These are phyloP conservation scores for Hypselothyrea guttata DNA, from an alignment of 2,888 invertebrate genomes.

Conservation along the genomic window DNA sequence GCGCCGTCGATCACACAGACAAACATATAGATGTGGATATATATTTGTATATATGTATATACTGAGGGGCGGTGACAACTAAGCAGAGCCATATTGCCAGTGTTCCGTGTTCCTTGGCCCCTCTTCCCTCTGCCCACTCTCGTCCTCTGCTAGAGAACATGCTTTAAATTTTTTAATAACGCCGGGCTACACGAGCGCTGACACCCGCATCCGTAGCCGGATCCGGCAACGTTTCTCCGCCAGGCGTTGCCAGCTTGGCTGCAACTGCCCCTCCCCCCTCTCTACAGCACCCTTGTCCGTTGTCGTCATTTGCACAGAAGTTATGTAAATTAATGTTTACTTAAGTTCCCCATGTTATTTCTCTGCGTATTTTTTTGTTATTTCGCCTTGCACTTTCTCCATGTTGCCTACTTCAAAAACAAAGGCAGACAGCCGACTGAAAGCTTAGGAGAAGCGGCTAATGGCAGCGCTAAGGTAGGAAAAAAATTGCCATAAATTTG, in stretches of 20 bases:
- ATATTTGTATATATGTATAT: slow-evolving; percentile 33
- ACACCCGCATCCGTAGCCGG: slow-evolving; percentile 61
- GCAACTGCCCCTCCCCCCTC: slow-evolving; percentile 1
- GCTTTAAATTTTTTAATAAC: slow-evolving; percentile 81
- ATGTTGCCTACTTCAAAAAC: slow-evolving; percentile 77
- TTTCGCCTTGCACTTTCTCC: slow-evolving; percentile 67
- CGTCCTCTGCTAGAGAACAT: slow-evolving; percentile 75
- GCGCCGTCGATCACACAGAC: slow-evolving; percentile 71
- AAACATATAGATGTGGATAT: slow-evolving; percentile 37
- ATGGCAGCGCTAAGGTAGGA: slow-evolving; percentile 63
- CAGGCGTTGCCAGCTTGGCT: slow-evolving; percentile 25
- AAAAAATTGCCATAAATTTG: slow-evolving; percentile 74
- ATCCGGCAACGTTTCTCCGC: slow-evolving; percentile 58
- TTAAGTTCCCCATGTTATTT: slow-evolving; percentile 81
- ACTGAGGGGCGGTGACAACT: slow-evolving; percentile 67
- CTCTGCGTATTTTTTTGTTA: slow-evolving; percentile 46
- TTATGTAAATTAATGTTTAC: slow-evolving; percentile 83
- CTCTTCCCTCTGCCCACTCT: slow-evolving; percentile 20
- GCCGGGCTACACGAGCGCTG: slow-evolving; percentile 63
- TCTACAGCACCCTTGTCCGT: slow-evolving; percentile 38
- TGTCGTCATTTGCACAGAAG: slow-evolving; percentile 79
- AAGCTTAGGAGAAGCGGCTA: slow-evolving; percentile 39
- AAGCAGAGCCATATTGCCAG: slow-evolving; percentile 70
- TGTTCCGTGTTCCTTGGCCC: slow-evolving; percentile 27
- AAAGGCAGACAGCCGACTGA: slow-evolving; percentile 60